Percentiles rank a stretch among this genome's conserved stretches.
These are phyloP conservation scores for Notamacropus eugenii DNA, from an alignment of 2,797 vertebrate species.

Conservation along the genomic window DNA sequence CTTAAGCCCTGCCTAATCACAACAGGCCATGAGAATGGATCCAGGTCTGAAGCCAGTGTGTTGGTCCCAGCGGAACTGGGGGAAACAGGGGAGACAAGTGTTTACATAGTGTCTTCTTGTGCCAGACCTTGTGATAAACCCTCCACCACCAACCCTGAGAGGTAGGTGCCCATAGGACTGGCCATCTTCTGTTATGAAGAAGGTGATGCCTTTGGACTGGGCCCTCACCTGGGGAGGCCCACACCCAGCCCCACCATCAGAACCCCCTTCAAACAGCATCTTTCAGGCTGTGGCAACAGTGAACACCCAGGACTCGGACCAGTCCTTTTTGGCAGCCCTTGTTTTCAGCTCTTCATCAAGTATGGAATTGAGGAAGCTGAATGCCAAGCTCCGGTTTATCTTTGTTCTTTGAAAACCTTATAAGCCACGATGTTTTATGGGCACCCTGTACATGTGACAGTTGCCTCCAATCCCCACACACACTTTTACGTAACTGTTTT, in stretches of 20 bases:
- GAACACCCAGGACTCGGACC: not conserved
- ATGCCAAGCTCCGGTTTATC: not conserved
- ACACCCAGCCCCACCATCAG: not conserved
- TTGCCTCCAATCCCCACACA: not conserved
- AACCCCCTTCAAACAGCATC: not conserved
- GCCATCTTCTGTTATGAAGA: not conserved
- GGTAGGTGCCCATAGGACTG: not conserved
- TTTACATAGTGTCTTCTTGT: not conserved
- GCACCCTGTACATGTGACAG: not conserved
- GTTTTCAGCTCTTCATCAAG: not conserved
- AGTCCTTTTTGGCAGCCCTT: not conserved
- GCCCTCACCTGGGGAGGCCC: not conserved
- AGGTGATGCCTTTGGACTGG: not conserved
- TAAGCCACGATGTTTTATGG: not conserved
- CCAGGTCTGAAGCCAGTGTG: not conserved
- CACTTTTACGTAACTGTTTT: not conserved
- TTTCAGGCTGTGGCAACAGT: too few species aligned
- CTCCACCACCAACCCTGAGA: not conserved
- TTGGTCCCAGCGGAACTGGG: not conserved
- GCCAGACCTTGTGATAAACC: not conserved
- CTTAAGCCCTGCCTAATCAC: not conserved
- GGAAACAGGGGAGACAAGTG: not conserved
- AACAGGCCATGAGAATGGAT: not conserved
- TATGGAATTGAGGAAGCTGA: not conserved
- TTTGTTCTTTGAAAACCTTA: not conserved